Evolutionary conservation across 1,140 invertebrate species (phyloP), one percentile per base, ranked within the genome.

Genomic region (Drosophila repleta): DNA sequence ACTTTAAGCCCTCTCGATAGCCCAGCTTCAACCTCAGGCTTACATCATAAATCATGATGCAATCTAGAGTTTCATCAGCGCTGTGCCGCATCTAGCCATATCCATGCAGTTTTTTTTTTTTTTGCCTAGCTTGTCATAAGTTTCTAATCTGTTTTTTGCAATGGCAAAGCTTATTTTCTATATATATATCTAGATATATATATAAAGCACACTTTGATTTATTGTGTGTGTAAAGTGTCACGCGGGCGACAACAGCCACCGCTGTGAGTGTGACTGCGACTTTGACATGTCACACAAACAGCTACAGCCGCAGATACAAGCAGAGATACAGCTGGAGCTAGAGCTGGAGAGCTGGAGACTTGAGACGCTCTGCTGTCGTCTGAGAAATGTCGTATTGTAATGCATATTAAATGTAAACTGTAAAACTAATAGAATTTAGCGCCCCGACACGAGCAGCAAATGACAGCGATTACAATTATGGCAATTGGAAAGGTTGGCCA

Each of bases 201-300:
- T 55, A 43, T 62, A 13, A 70, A 64, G 32, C 68, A 48, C 39
- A 64, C 43, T 76, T 68, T 87, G 83, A 87, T 87, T 87, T 87
- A 87, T 87, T 82, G 83, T 83, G 79, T 87, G 83, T 87, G 83
- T 87, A 76, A 88, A 88, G 83, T 87, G 83, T 87, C 83, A 85
- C 66, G 61, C 83, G 57, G 76, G 83, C 74, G 83, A 87, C 83
- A 87, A 87, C 83, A 87, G 83, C 83, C 72, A 88, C 79, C 83
- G 58, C 71, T 69, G 58, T 57, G 65, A 62, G 5, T 53, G 64
- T 64, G 51, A 74, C 74, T 70, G 62, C 43, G 56, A 60, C 75
- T 75, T 56, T 72, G 76, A 78, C 64, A 68, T 79, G 79, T 78
- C 79, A 64, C 62, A 74, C 70, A 70, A 74, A 21, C 29, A 62